phyloP scores from a whole-genome alignment of 2,797 vertebrate species.

The Gymnothorax javanicus region DNA sequence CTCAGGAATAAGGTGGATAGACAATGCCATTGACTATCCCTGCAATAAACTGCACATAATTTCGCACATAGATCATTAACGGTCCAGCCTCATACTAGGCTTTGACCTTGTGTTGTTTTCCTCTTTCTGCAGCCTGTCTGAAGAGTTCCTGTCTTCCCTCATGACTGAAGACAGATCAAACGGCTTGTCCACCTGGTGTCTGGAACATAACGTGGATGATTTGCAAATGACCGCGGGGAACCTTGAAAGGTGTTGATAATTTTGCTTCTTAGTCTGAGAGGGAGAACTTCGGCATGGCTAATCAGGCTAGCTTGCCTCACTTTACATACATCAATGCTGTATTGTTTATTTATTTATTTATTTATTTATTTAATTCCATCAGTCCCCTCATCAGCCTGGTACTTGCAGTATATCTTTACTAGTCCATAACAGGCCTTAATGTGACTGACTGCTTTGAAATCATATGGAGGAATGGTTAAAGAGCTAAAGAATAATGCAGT shows the following conservation, averaged over 20 bases:
- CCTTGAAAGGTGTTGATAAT: background rate
- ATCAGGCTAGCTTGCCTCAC: background rate
- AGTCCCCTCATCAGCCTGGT: background rate
- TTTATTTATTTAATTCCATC: background rate
- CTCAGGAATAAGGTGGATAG: too few species aligned
- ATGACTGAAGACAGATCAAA: background rate
- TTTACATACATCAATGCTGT: background rate
- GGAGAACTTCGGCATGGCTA: background rate
- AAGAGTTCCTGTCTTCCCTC: background rate
- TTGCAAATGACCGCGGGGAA: background rate
- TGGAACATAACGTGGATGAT: background rate
- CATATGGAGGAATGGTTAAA: background rate
- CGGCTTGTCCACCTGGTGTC: background rate
- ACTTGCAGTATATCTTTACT: background rate
- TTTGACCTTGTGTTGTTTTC: background rate
- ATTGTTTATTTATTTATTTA: background rate
- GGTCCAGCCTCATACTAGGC: too few species aligned
- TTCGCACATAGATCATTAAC: too few species aligned
- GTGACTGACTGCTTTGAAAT: background rate
- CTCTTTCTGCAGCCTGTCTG: slow-evolving; percentile 41
- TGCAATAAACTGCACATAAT: too few species aligned
- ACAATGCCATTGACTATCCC: too few species aligned
- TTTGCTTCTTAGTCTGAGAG: background rate
- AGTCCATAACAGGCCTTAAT: background rate
- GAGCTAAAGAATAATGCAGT: background rate